These are phyloP conservation scores for Philotrypesis tridentata DNA, from an alignment of 1,140 invertebrate species.

Conservation along the genomic window DNA sequence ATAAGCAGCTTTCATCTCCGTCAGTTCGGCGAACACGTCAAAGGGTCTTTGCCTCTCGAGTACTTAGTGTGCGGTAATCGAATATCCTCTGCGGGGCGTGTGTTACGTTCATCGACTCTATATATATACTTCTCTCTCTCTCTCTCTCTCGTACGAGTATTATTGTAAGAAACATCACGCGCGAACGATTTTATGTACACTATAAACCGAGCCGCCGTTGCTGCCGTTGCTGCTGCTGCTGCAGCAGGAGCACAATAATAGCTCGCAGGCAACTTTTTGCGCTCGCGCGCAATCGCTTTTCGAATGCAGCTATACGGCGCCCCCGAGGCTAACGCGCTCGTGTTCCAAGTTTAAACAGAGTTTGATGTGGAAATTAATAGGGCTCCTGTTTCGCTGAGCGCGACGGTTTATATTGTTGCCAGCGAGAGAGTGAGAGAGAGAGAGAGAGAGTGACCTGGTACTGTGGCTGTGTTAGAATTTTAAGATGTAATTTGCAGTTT, in stretches of 20 bases:
- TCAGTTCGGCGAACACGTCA: background rate
- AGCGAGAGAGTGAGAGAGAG: background rate
- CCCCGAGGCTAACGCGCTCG: background rate
- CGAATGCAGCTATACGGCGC: background rate
- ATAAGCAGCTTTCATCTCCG: background rate
- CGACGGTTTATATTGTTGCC: background rate
- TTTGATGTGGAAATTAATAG: slow-evolving; percentile 9
- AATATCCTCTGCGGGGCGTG: background rate
- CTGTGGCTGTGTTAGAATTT: background rate
- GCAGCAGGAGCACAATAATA: slow-evolving; percentile 8
- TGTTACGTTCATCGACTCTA: background rate
- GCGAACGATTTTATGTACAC: slow-evolving; percentile 15
- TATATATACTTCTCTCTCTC: background rate
- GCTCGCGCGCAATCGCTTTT: background rate
- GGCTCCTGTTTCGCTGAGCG: background rate
- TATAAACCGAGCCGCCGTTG: background rate
- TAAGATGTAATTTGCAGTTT: background rate
- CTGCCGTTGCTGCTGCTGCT: background rate
- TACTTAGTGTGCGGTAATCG: slow-evolving; percentile 15
- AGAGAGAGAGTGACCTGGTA: too few relatives aligned
- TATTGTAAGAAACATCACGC: slow-evolving; percentile 23
- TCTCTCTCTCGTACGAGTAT: background rate
- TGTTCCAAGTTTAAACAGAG: background rate
- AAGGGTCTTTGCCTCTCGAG: background rate
- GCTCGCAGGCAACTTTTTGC: slow-evolving; percentile 13